A percentile compares a stretch with the other conserved stretches of the same genome.
phyloP scores from a whole-genome alignment of 1,140 invertebrate genomes.

The Dendrolimus punctatus region DNA sequence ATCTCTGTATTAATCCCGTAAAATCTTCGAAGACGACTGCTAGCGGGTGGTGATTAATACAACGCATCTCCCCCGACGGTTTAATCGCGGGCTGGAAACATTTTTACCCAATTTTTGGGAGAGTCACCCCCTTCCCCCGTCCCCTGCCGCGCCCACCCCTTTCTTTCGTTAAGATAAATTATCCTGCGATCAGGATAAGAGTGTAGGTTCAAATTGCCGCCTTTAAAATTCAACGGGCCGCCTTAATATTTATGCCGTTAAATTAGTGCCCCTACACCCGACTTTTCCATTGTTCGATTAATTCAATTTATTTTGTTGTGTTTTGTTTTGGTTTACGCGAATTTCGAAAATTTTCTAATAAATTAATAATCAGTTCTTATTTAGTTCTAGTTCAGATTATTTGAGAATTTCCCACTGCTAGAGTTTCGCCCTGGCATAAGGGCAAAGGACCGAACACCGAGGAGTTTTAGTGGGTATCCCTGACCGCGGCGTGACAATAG shows the following conservation, averaged over 20 bases:
- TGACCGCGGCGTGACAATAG: too few relatives aligned
- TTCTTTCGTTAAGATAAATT: conserved; percentile 72
- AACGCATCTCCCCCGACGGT: conserved; percentile 67
- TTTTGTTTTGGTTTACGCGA: conserved; percentile 5
- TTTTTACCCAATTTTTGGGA: conserved; percentile 71
- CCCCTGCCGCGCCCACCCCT: conserved; percentile 46
- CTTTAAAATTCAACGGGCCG: conserved; percentile 64
- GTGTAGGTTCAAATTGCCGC: conserved; percentile 69
- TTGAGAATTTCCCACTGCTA: too few relatives aligned
- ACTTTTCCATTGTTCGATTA: conserved; percentile 8
- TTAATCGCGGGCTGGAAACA: conserved; percentile 70
- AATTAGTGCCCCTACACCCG: conserved; percentile 23
- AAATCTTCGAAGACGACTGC: conserved; percentile 55
- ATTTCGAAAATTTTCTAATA: conserved; percentile 1
- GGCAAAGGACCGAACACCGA: too few relatives aligned
- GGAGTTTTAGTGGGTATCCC: too few relatives aligned
- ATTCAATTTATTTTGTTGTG: too few relatives aligned
- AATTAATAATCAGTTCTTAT: too few relatives aligned
- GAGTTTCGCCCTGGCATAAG: too few relatives aligned
- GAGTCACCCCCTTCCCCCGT: conserved; percentile 22
- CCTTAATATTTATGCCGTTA: conserved; percentile 53
- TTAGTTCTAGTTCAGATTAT: too few relatives aligned
- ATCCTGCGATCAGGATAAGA: conserved; percentile 69
- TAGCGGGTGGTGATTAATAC: conserved; percentile 68
- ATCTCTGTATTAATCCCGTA: conserved; percentile 30